A percentile compares a stretch with the other conserved stretches of the same genome.
Conservation (phyloP, 2,113 vertebrate genomes). For the Phalacrocorax carbo region DNA sequence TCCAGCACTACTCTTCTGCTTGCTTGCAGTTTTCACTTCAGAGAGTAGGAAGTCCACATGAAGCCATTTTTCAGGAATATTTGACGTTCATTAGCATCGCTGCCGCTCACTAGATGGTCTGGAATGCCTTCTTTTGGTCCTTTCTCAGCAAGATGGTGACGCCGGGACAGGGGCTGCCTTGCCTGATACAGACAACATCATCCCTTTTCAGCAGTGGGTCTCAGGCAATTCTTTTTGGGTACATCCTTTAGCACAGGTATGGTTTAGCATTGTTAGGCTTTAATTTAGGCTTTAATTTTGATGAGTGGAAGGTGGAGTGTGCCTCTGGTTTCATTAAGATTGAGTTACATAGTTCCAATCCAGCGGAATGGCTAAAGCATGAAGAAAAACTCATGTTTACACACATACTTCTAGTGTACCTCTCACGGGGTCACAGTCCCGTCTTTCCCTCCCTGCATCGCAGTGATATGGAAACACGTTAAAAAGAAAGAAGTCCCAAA, state of each 20-base stretch:
- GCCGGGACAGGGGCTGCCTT: background rate
- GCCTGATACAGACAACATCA: background rate
- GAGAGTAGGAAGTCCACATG: accelerated
- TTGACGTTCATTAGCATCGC: background rate
- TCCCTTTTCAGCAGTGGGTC: background rate
- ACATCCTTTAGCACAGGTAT: background rate
- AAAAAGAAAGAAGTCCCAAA: background rate
- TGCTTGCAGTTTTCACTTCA: background rate
- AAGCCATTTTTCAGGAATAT: background rate
- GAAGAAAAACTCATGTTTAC: background rate
- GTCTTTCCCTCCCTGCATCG: background rate
- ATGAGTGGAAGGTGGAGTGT: background rate
- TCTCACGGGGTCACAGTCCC: background rate
- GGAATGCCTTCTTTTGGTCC: background rate
- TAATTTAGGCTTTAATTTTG: background rate
- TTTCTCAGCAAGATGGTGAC: background rate
- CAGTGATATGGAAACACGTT: accelerated
- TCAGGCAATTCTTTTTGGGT: background rate
- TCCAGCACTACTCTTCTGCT: background rate
- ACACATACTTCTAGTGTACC: too few relatives aligned
- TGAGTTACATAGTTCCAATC: background rate
- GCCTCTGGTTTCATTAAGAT: background rate
- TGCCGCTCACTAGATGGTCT: background rate
- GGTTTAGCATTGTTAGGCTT: background rate
- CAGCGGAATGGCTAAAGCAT: background rate